phyloP scores from a whole-genome alignment of 1,140 invertebrate species.

The Steinernema khuongi region DNA sequence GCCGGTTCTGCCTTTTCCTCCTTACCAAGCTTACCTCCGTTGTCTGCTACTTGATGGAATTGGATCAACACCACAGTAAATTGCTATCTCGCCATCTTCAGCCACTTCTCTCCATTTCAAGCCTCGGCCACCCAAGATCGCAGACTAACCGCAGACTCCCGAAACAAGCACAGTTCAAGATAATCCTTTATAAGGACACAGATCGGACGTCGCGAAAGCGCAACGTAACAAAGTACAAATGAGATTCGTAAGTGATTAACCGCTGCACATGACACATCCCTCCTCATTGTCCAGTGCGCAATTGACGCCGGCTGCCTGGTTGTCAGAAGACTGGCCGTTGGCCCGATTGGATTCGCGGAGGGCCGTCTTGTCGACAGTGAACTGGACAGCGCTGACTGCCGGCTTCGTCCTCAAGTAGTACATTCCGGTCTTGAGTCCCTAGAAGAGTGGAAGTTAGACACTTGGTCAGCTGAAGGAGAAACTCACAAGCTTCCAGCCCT shows the following conservation, averaged over 20 bases:
- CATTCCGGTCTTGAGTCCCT: slow-evolving; percentile 97
- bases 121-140: too few relatives aligned
- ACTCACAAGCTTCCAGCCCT: slow-evolving; percentile 82
- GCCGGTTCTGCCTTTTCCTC: too few relatives aligned
- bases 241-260: neutral
- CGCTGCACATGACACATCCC: slow-evolving; percentile 1
- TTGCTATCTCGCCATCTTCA: too few relatives aligned
- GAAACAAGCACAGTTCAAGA: neutral
- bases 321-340: neutral
- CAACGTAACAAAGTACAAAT: slow-evolving; percentile 7
- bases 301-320: neutral
- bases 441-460: slow-evolving; percentile 19
- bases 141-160: neutral
- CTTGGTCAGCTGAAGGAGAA: neutral
- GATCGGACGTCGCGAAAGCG: neutral
- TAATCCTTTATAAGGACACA: slow-evolving; percentile 8
- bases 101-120: too few relatives aligned
- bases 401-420: slow-evolving; percentile 95
- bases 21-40: too few relatives aligned
- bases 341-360: neutral
- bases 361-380: slow-evolving; percentile 84
- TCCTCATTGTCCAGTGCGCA: neutral
- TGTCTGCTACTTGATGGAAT: too few relatives aligned
- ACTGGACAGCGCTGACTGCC: slow-evolving; percentile 89
- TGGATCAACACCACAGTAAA: too few relatives aligned